Percentiles rank a stretch among this genome's conserved stretches.
Conservation (phyloP, 2,797 vertebrate species). For the Mycteria americana region DNA sequence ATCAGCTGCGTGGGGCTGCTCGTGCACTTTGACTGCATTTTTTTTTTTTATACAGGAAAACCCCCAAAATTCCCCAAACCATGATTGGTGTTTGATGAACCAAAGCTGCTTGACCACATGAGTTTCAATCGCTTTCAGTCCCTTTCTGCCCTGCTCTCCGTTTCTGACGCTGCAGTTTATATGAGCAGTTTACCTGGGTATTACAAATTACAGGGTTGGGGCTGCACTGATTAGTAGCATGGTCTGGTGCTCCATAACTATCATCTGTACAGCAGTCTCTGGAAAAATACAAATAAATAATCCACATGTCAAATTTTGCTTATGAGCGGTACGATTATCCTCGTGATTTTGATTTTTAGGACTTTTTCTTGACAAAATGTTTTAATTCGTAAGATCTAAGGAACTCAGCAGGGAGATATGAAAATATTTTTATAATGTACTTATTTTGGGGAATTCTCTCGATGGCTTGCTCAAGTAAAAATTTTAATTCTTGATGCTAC, state of each 20-base stretch:
- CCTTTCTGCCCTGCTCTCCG: neutral
- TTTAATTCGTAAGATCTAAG: neutral
- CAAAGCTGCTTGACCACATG: neutral
- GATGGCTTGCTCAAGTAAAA: neutral
- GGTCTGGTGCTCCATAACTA: neutral
- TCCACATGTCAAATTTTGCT: neutral
- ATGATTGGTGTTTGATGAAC: rapidly evolving
- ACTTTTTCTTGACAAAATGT: neutral
- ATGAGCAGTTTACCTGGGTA: neutral
- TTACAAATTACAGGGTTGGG: constrained; percentile 25
- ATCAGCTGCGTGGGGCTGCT: neutral
- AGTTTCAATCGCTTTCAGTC: rapidly evolving
- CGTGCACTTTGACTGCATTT: rapidly evolving
- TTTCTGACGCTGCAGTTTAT: neutral
- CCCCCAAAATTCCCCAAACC: neutral
- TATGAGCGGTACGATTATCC: neutral
- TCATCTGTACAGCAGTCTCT: neutral
- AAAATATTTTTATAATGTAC: neutral
- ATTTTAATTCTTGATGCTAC: neutral
- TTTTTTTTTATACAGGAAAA: neutral
- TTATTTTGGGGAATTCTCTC: neutral
- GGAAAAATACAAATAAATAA: neutral
- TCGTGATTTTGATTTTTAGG: neutral
- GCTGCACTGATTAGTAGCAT: neutral
- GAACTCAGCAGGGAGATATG: neutral